These are phyloP conservation scores for Caenorhabditis doughertyi DNA, from an alignment of 2,888 invertebrate species.

Conservation along the genomic window DNA sequence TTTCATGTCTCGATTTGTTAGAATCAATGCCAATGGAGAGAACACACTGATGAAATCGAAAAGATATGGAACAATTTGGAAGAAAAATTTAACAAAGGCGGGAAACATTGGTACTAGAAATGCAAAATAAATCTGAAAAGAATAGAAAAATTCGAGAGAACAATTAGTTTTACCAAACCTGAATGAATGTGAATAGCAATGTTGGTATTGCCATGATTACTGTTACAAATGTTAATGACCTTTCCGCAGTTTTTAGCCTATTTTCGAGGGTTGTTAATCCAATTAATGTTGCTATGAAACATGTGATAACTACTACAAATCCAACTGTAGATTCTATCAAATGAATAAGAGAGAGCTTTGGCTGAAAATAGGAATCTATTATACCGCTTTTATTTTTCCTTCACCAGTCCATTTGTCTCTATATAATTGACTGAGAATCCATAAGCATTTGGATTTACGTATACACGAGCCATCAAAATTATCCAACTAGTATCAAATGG, in stretches of 20 bases:
- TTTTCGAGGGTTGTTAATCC: slow-evolving; percentile 24
- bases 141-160: neutral
- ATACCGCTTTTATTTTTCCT: neutral
- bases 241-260: slow-evolving; percentile 26
- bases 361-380: slow-evolving; percentile 19
- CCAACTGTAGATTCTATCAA: slow-evolving; percentile 14
- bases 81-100: neutral
- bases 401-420: slow-evolving; percentile 19
- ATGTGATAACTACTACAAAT: neutral
- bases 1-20: slow-evolving; percentile 19
- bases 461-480: slow-evolving; percentile 23
- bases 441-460: slow-evolving; percentile 22
- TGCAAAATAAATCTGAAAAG: slow-evolving; percentile 40
- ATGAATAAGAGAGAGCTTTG: slow-evolving; percentile 34
- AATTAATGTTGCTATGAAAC: slow-evolving; percentile 19
- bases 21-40: slow-evolving; percentile 23
- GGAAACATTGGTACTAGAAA: slow-evolving; percentile 15
- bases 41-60: slow-evolving; percentile 18
- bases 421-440: slow-evolving; percentile 41
- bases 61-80: neutral
- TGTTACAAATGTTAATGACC: slow-evolving; percentile 30
- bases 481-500: slow-evolving; percentile 25
- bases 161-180: neutral
- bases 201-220: slow-evolving; percentile 30
- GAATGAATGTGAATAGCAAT: slow-evolving; percentile 6